These are phyloP conservation scores for Mythimna pallens DNA, from an alignment of 2,888 invertebrate genomes.

Conservation along the genomic window DNA sequence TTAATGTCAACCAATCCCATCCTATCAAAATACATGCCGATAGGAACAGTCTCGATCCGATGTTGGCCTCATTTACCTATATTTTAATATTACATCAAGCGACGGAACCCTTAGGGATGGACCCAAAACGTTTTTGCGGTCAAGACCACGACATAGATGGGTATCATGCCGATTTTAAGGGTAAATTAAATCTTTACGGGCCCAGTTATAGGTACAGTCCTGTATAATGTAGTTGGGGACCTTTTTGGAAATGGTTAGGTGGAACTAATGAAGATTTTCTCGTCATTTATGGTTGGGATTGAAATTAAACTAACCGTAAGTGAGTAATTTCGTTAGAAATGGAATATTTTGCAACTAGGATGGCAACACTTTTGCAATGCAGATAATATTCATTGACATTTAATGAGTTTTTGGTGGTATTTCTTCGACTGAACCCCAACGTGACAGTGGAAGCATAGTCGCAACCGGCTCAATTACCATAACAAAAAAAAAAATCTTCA, in stretches of 20 bases:
- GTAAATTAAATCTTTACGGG: slow-evolving; percentile 66
- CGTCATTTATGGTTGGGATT: slow-evolving; percentile 36
- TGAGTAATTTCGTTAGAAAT: slow-evolving; percentile 10
- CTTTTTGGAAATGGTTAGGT: slow-evolving; percentile 33
- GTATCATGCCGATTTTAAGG: slow-evolving; percentile 58
- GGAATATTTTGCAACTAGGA: not conserved
- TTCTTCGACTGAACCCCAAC: no score
- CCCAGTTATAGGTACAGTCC: slow-evolving; percentile 37
- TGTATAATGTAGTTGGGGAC: slow-evolving; percentile 45
- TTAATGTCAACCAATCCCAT: slow-evolving; percentile 16
- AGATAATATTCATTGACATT: not conserved
- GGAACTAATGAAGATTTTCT: slow-evolving; percentile 31
- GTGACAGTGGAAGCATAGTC: no score
- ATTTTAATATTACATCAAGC: slow-evolving; percentile 66
- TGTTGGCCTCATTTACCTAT: slow-evolving; percentile 60
- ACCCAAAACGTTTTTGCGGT: slow-evolving; percentile 70
- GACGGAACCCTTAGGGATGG: slow-evolving; percentile 51
- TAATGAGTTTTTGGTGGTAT: no score
- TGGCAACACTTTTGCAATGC: not conserved
- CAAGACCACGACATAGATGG: slow-evolving; percentile 46
- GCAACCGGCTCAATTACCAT: no score
- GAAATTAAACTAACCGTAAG: slow-evolving; percentile 38
- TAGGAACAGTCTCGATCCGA: slow-evolving; percentile 20
- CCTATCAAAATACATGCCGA: slow-evolving; percentile 39
- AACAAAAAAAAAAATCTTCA: no score